phyloP scores from a whole-genome alignment of 2,888 invertebrate genomes.

The Melolontha melolontha region DNA sequence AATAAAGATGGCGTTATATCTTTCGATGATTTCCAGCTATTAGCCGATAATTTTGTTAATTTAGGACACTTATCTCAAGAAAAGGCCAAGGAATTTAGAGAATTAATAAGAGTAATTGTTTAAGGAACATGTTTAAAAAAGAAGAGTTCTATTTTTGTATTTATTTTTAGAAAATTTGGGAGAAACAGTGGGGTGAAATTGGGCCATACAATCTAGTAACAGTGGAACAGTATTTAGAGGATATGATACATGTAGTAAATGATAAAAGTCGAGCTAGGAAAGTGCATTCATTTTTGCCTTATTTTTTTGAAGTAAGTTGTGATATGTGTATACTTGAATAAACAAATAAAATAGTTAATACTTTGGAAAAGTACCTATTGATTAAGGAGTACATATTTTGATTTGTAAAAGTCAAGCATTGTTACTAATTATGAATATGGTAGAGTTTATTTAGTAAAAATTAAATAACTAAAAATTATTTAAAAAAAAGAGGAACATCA shows the following conservation, averaged over 20 bases:
- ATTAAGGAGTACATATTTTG: too few species aligned
- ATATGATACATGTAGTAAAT: slow-evolving; percentile 85
- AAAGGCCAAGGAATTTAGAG: slow-evolving; percentile 77
- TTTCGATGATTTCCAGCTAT: slow-evolving; percentile 82
- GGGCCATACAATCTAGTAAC: slow-evolving; percentile 85
- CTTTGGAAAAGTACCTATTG: too few species aligned
- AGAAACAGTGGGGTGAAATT: slow-evolving; percentile 85
- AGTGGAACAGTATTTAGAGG: slow-evolving; percentile 83
- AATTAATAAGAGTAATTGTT: slow-evolving; percentile 74
- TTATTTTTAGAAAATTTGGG: slow-evolving; percentile 77
- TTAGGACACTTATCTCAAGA: slow-evolving; percentile 78
- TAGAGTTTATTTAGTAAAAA: too few species aligned
- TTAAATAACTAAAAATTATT: too few species aligned
- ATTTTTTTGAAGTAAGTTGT: slow-evolving; percentile 78
- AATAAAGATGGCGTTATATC: slow-evolving; percentile 89
- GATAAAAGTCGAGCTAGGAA: slow-evolving; percentile 80
- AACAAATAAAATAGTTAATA: too few species aligned
- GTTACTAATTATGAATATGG: too few species aligned
- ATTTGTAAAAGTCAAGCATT: too few species aligned
- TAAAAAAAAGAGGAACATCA: too few species aligned
- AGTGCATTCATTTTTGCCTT: slow-evolving; percentile 83
- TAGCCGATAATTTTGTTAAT: slow-evolving; percentile 80
- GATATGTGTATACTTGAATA: too few species aligned
- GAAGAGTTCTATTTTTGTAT: slow-evolving; percentile 6
- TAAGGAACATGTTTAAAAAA: background rate